phyloP scores from a whole-genome alignment of 1,140 invertebrate genomes.

The Trachymyrmex cornetzi region DNA sequence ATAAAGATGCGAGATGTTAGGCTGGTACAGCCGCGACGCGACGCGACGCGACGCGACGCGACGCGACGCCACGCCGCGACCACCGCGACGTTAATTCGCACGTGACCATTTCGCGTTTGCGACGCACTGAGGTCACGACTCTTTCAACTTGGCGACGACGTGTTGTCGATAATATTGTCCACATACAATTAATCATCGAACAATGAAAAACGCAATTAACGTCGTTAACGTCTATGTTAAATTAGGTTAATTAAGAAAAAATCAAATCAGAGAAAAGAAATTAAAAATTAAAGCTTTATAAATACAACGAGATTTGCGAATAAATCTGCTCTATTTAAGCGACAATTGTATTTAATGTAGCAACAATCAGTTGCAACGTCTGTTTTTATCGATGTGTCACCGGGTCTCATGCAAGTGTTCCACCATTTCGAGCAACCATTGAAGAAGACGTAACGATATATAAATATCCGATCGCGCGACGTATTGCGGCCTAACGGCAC shows the following conservation, averaged over 20 bases:
- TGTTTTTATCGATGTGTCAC: background rate
- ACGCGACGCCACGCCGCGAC: too few relatives aligned
- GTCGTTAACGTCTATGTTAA: background rate
- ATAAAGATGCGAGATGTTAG: background rate
- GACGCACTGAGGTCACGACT: background rate
- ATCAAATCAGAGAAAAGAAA: background rate
- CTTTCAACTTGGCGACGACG: background rate
- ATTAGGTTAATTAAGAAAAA: background rate
- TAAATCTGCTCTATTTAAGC: background rate
- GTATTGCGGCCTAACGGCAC: constrained; percentile 35
- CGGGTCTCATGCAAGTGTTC: background rate
- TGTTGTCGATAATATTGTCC: background rate
- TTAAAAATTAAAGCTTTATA: too few relatives aligned
- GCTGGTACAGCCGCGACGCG: background rate
- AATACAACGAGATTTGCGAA: background rate
- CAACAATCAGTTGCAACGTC: background rate
- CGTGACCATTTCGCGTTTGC: constrained; percentile 14
- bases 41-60: too few relatives aligned
- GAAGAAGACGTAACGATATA: constrained; percentile 31
- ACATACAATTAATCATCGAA: background rate
- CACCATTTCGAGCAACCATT: background rate
- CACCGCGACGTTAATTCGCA: constrained; percentile 27
- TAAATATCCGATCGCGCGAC: constrained; percentile 36
- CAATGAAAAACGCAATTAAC: background rate
- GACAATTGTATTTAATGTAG: background rate